Conservation (phyloP, 2,888 invertebrate species). For the Cheilosia grossa region DNA sequence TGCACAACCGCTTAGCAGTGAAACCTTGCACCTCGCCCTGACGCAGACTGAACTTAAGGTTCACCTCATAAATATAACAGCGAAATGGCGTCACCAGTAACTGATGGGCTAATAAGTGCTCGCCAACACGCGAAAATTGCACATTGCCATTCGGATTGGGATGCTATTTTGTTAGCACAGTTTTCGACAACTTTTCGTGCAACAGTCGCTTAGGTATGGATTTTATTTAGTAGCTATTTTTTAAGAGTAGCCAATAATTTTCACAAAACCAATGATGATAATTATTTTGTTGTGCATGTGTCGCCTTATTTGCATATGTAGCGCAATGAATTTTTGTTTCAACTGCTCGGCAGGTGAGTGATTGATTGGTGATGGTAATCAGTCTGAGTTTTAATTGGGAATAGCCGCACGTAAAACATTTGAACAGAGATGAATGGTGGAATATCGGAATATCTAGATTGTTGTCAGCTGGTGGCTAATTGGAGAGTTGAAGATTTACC, state of each 20-base stretch:
- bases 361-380: conserved; percentile 53
- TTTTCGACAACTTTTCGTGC: conserved; percentile 46
- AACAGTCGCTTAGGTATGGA: conserved; percentile 74
- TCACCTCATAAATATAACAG: conserved; percentile 14
- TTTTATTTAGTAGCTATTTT: conserved; percentile 67
- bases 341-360: conserved; percentile 2
- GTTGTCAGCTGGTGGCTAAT: conserved; percentile 13
- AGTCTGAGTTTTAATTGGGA: conserved; percentile 27
- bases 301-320: conserved; percentile 21
- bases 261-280: conserved; percentile 9
- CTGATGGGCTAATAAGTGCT: background rate
- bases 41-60: conserved; percentile 33
- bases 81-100: background rate
- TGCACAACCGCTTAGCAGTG: background rate
- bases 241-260: conserved; percentile 10
- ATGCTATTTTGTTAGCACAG: too few species aligned
- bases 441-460: background rate
- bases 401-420: conserved; percentile 1
- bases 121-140: conserved; percentile 1
- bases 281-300: conserved; percentile 26
- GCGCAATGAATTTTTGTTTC: conserved; percentile 11
- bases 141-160: too few species aligned
- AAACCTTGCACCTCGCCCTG: conserved; percentile 5
- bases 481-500: conserved; percentile 9
- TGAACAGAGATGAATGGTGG: too few species aligned